Evolutionary conservation across 2,888 invertebrate species (phyloP).

Genomic region (Eumerus sabulonum): DNA sequence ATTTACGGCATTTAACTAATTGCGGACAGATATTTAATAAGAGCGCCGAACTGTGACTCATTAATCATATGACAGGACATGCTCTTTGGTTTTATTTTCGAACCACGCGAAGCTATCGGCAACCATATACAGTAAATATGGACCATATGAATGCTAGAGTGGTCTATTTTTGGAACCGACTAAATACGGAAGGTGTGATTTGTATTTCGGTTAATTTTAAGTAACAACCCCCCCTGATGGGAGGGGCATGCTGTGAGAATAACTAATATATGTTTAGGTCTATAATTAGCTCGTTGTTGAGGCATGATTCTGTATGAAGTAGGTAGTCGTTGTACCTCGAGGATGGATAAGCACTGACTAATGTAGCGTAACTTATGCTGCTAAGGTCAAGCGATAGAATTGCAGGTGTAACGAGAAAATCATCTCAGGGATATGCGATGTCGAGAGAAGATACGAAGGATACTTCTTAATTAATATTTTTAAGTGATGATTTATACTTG

Average conservation of each 20-base stretch:
- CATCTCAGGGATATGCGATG: slow-evolving; percentile 39
- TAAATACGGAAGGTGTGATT: slow-evolving; percentile 53
- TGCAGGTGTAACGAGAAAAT: slow-evolving; percentile 8
- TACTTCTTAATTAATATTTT: slow-evolving; percentile 34
- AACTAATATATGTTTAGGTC: slow-evolving; percentile 7
- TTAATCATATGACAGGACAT: slow-evolving; percentile 26
- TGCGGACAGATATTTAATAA: slow-evolving; percentile 33
- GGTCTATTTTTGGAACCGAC: slow-evolving; percentile 44
- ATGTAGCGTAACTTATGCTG: slow-evolving; percentile 31
- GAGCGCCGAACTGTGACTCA: slow-evolving; percentile 22
- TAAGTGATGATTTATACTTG: slow-evolving; percentile 25
- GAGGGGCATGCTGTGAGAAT: no score
- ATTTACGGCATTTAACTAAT: slow-evolving; percentile 42
- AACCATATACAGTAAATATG: slow-evolving; percentile 2
- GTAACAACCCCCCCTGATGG: no score
- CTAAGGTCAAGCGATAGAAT: slow-evolving; percentile 45
- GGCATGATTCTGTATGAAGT: neutral
- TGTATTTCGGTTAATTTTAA: slow-evolving; percentile 27
- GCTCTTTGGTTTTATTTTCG: slow-evolving; percentile 22
- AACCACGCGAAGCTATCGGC: slow-evolving; percentile 4
- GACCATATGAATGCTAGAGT: slow-evolving; percentile 12
- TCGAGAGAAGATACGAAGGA: slow-evolving; percentile 30
- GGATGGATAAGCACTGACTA: neutral
- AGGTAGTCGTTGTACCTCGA: neutral
- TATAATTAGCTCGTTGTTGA: neutral